Evolutionary conservation across 1,140 invertebrate species (phyloP), one percentile per base, ranked within the genome.

Genomic region (Melipona quadrifasciata): DNA sequence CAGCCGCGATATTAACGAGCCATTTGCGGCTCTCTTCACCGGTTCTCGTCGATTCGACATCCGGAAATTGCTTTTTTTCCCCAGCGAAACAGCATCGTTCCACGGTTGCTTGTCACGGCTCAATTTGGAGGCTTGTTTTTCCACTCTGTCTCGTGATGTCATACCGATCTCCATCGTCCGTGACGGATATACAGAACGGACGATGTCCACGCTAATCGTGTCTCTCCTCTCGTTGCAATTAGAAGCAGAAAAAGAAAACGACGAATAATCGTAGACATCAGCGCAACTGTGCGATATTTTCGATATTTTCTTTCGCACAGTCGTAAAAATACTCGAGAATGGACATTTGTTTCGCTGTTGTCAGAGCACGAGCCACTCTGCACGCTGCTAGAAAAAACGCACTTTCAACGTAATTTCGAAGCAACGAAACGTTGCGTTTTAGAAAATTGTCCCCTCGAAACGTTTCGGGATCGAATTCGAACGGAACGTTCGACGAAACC

Each of bases 1-100:
- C 74, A 86, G 34, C 39, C 68, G 12, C 77, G 55, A 75, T 87
- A 82, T 89, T 88, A 89, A 88, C 74, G 34, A 64, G 64, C 57
- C 53, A 78, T 88, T 88, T 79, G 68, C 58, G 24, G 65, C 47
- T 64, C 24, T 64, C 64, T 67, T 51, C 70, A 67, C 73, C 82
- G 72, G 27, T 17, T 39, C 19, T n/a, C 21, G 17, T 47, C 53
- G 65, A 68, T 77, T 57, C 67, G 61, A 21, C 6, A 8, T 27
- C 19, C 53, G 64, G 65, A 83, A 58, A 83, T 83, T 71, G 75
- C 58, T 83, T 5, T 47, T 8, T 47, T 47, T 47, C 8, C 6
- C 8, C 39, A 47, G 39, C 39, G 39, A 24, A 72, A 17, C 47
- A 72, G 14, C 70, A 21, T 47, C 68, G 12, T 31, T 24, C 68